A percentile compares a stretch with the other conserved stretches of the same genome.
Conservation (phyloP, 2,113 vertebrate genomes). For the Atractosteus spatula region DNA sequence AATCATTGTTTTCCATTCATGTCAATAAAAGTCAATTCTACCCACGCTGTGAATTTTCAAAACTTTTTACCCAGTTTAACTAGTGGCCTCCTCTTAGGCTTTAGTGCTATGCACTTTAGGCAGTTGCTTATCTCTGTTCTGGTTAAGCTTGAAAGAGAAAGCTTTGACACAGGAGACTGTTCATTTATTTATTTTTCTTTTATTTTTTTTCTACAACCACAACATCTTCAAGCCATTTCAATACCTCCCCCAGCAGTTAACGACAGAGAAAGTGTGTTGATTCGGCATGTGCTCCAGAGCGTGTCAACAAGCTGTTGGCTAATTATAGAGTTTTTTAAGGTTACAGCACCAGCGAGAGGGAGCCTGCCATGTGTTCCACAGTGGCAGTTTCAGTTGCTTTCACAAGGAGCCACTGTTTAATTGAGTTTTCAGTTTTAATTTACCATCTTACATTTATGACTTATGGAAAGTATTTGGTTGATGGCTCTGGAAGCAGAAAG, state of each 20-base stretch:
- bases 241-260: not conserved
- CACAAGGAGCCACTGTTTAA: conserved; percentile 7
- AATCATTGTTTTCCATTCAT: too few relatives aligned
- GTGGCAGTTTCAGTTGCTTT: conserved; percentile 21
- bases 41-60: too few relatives aligned
- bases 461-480: not conserved
- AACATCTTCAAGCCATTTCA: conserved; percentile 15
- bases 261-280: conserved; percentile 6
- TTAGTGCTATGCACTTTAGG: not conserved
- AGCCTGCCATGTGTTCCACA: conserved; percentile 18
- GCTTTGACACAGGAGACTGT: not conserved
- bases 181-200: not conserved
- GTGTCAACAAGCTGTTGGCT: conserved; percentile 18
- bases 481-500: too few relatives aligned
- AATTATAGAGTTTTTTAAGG: not conserved
- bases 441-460: not conserved
- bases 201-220: not conserved
- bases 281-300: not conserved
- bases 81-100: not conserved
- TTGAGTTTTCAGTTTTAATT: conserved; percentile 16
- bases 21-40: too few relatives aligned
- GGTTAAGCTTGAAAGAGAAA: not conserved
- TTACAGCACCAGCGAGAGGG: not conserved
- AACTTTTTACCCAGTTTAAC: too few relatives aligned
- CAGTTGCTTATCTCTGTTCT: not conserved